Conservation (phyloP, 2,888 invertebrate genomes). For the Xiphydria camelus region DNA sequence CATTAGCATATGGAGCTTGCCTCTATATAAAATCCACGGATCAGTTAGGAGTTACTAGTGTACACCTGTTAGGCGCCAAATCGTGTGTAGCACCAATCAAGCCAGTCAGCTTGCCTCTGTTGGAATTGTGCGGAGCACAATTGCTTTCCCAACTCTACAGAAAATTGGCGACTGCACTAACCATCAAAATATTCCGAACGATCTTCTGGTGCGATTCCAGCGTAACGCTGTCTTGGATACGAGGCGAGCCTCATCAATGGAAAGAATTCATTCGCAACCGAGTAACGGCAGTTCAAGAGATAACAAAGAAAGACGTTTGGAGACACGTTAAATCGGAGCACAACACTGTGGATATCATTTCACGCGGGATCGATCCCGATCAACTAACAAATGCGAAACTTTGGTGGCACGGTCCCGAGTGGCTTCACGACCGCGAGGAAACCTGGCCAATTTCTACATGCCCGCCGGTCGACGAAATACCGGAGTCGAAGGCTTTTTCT, state of each 20-base stretch:
- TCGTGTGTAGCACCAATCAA: constrained; percentile 7
- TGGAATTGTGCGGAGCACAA: constrained; percentile 5
- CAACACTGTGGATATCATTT: not conserved
- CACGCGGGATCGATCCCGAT: not conserved
- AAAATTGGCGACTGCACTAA: not conserved
- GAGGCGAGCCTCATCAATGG: not conserved
- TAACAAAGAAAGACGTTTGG: not conserved
- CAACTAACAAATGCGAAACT: not conserved
- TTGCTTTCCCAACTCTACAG: constrained; percentile 1
- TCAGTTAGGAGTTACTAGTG: not conserved
- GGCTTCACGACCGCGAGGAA: constrained; percentile 11
- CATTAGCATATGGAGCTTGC: not conserved
- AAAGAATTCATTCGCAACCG: not conserved
- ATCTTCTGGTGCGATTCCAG: not conserved
- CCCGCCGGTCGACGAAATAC: not conserved
- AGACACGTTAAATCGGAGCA: not conserved
- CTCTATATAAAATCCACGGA: not conserved
- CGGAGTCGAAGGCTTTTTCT: not conserved
- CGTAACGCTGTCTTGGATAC: not conserved
- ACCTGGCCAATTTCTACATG: constrained; percentile 6
- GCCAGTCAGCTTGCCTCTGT: not conserved
- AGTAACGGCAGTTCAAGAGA: not conserved
- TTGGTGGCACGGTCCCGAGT: constrained; percentile 28
- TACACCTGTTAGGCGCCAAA: constrained; percentile 5
- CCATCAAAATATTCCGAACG: not conserved